Base-by-base conservation (phyloP, 2,888 invertebrate genomes). In the Nomada fabriciana region DNA sequence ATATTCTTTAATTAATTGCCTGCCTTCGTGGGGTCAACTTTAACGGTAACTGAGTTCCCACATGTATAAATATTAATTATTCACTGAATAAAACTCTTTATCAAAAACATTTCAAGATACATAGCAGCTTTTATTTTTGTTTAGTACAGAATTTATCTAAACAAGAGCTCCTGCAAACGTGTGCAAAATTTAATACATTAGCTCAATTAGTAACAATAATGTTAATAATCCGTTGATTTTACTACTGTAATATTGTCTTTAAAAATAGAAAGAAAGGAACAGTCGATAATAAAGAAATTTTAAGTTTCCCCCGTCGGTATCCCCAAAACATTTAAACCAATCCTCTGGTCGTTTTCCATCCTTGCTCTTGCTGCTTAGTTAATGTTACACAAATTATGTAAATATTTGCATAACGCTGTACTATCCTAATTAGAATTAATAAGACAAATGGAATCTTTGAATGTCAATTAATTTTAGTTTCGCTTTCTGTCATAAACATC, bases 201-300 rank as follows among this genome's bases (percentile, higher is more conserved):
- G 4, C 23, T 4, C 9, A 7, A 23, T 57, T 7, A 43, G 43
- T 5, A 10, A 7, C 10, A 52, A 63, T 64, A 29, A 43, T 20
- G 2, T 7, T 36, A 36, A 36, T 36, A 36, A 36, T 36, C 20
- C 3, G 18, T 43, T 2, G 55, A 64, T 20, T 47, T 29, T 47
- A 36, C 36, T 36, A 36, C 25, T 50, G 29, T 11, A 57, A 29
- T 13, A 18, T 65, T 64, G 52, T 15, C 11, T 60, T 69, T n/a
- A 2, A 76, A 73, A 70, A 52, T 25, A 23, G 13, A 29, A 29
- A 10, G 7, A 36, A 36, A 10, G 10, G 18, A 52, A 47, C 65
- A 10, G 85, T 85, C 85, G 88, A 67, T 86, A 88, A 88, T 43
- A 74, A 57, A 76, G 86, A 69, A 53, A 82, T 43, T 75, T 20